phyloP scores from a whole-genome alignment of 2,888 invertebrate genomes.

The Drosophila cognata region DNA sequence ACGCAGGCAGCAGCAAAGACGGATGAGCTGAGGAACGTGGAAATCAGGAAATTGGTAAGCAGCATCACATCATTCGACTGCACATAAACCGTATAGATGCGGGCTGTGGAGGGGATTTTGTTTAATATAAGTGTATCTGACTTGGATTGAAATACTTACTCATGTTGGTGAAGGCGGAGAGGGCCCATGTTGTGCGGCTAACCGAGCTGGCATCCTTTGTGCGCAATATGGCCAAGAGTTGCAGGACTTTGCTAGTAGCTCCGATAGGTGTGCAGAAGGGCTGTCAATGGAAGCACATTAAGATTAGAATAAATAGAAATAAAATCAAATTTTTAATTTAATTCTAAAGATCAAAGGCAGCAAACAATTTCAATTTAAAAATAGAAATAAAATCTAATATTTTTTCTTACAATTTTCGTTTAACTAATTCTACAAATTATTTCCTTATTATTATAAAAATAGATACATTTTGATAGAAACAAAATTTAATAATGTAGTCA shows the following conservation, averaged over 20 bases:
- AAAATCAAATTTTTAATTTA: not conserved
- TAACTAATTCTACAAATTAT: not conserved
- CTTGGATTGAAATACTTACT: slow-evolving; percentile 87
- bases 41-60: slow-evolving; percentile 90
- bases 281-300: slow-evolving; percentile 48
- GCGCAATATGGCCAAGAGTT: slow-evolving; percentile 90
- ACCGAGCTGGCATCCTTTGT: slow-evolving; percentile 91
- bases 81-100: slow-evolving; percentile 92
- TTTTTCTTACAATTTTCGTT: not conserved
- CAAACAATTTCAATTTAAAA: not conserved
- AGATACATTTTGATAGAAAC: not conserved
- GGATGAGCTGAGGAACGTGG: slow-evolving; percentile 89
- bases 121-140: not conserved
- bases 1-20: slow-evolving; percentile 90
- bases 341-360: no score
- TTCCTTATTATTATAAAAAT: not conserved
- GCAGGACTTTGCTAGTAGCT: slow-evolving; percentile 92
- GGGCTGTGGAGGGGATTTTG: slow-evolving; percentile 87
- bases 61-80: slow-evolving; percentile 91
- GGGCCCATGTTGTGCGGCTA: slow-evolving; percentile 92
- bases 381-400: not conserved
- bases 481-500: not conserved
- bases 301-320: not conserved
- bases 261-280: slow-evolving; percentile 88
- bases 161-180: slow-evolving; percentile 92